A percentile compares a stretch with the other conserved stretches of the same genome.
These are phyloP conservation scores for Riptortus pedestris DNA, from an alignment of 1,140 invertebrate species.

Conservation along the genomic window DNA sequence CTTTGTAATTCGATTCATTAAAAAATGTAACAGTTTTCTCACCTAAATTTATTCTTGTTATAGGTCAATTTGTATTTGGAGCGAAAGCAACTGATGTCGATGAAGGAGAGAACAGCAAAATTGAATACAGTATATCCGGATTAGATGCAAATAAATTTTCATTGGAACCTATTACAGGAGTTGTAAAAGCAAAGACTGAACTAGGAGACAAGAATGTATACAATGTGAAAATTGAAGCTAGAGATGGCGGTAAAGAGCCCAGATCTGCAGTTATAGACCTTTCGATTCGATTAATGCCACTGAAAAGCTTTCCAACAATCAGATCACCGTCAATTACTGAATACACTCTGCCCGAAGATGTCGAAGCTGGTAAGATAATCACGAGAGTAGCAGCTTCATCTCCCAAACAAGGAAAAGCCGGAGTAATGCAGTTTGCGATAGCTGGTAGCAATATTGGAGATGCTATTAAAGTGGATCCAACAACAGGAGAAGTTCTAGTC, in stretches of 20 bases:
- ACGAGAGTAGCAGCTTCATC: constrained; percentile 58
- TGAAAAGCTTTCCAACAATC: constrained; percentile 63
- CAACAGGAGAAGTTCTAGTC: constrained; percentile 66
- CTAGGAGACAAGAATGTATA: constrained; percentile 46
- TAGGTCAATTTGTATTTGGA: constrained; percentile 73
- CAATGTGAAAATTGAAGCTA: constrained; percentile 60
- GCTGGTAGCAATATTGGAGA: constrained; percentile 84
- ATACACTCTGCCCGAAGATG: constrained; percentile 70
- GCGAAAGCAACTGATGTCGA: constrained; percentile 72
- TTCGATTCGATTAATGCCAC: constrained; percentile 56
- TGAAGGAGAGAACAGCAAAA: constrained; percentile 63
- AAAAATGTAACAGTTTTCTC: too few relatives aligned
- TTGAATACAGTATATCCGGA: constrained; percentile 66
- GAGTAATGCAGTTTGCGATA: constrained; percentile 65
- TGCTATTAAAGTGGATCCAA: constrained; percentile 66
- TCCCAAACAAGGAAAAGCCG: constrained; percentile 56
- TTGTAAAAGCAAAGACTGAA: constrained; percentile 60
- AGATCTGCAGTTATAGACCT: constrained; percentile 56
- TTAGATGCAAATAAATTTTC: constrained; percentile 63
- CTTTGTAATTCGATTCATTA: too few relatives aligned
- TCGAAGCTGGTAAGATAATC: constrained; percentile 57
- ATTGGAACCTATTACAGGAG: constrained; percentile 67
- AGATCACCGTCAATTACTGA: constrained; percentile 51
- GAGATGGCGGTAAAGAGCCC: constrained; percentile 51
- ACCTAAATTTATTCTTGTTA: constrained; percentile 26